Percentiles rank a stretch among this genome's conserved stretches.
These are phyloP conservation scores for Drosophila pseudoobscura DNA, from an alignment of 1,140 invertebrate genomes.

Conservation along the genomic window DNA sequence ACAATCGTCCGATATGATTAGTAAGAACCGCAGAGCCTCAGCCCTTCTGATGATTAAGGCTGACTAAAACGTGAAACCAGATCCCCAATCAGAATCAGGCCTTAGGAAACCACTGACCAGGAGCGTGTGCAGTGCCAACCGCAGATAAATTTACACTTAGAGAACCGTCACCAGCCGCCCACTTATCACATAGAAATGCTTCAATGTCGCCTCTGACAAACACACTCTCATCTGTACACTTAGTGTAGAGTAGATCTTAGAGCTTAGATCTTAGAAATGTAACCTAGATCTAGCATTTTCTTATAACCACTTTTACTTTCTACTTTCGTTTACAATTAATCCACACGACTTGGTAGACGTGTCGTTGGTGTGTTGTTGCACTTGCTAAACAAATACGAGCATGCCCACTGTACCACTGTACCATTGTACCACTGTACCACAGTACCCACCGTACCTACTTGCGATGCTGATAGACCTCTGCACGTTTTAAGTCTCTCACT, in stretches of 20 bases:
- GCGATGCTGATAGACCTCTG: constrained; percentile 53
- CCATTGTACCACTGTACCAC: background rate
- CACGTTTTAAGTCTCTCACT: constrained; percentile 65
- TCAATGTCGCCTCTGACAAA: constrained; percentile 7
- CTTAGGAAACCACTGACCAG: constrained; percentile 17
- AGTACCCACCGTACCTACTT: constrained; percentile 22
- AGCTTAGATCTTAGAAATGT: background rate
- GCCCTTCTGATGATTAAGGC: too few relatives aligned
- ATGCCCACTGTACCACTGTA: constrained; percentile 41
- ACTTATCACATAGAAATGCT: constrained; percentile 7
- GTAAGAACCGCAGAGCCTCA: background rate
- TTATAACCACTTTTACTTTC: constrained; percentile 60
- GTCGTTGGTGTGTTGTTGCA: constrained; percentile 55
- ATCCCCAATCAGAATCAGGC: background rate
- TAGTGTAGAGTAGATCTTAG: constrained; percentile 17
- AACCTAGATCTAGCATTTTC: constrained; percentile 33
- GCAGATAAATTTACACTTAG: constrained; percentile 39
- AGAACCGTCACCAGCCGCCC: constrained; percentile 9
- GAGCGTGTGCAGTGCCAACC: constrained; percentile 30
- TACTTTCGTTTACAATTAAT: constrained; percentile 56
- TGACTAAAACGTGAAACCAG: background rate
- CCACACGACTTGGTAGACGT: constrained; percentile 44
- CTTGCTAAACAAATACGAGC: constrained; percentile 37
- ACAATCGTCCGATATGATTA: background rate
- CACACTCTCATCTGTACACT: constrained; percentile 23